Percentiles rank a stretch among this genome's conserved stretches.
These are phyloP conservation scores for Stomatorhinus walkeri DNA, from an alignment of 2,797 vertebrate species.

Conservation along the genomic window DNA sequence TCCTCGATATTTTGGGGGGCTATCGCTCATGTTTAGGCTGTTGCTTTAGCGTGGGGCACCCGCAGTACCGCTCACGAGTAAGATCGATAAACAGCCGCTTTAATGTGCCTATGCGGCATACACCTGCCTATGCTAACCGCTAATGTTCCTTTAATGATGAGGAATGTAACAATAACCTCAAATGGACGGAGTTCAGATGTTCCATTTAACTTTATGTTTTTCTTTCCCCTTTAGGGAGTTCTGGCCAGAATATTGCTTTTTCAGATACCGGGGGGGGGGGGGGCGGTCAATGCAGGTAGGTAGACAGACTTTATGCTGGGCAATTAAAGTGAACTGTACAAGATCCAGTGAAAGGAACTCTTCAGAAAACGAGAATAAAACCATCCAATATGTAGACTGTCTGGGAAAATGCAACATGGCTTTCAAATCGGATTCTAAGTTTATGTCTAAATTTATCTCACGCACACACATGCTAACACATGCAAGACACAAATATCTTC, in stretches of 20 bases:
- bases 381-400: background rate
- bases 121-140: background rate
- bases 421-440: background rate
- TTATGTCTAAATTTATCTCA: background rate
- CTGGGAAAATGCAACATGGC: background rate
- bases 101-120: background rate
- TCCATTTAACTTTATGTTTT: background rate
- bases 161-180: background rate
- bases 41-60: background rate
- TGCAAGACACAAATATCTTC: background rate
- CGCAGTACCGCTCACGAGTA: background rate
- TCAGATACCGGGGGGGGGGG: background rate
- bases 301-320: background rate
- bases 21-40: background rate
- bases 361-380: background rate
- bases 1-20: background rate
- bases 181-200: background rate
- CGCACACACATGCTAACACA: background rate
- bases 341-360: background rate
- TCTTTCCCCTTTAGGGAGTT: background rate
- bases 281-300: background rate
- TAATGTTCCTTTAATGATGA: conserved; percentile 2
- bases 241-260: background rate
- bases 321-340: background rate
- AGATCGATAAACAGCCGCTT: background rate